Evolutionary conservation across 2,888 invertebrate genomes (phyloP).

Genomic region (Erebia epiphron): DNA sequence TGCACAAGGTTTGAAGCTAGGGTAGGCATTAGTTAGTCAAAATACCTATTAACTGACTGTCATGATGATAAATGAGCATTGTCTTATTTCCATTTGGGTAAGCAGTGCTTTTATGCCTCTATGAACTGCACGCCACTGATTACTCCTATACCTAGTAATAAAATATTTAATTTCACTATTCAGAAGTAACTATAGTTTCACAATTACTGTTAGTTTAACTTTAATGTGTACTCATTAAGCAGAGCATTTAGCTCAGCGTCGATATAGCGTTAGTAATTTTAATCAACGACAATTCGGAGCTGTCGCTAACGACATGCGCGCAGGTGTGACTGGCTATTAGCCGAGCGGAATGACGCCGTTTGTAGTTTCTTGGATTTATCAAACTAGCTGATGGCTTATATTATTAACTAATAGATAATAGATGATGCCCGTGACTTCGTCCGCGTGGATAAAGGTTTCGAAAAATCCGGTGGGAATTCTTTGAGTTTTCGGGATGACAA

Average conservation of each 20-base stretch:
- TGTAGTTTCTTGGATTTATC: slow-evolving; percentile 43
- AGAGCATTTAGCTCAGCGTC: slow-evolving; percentile 40
- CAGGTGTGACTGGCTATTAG: slow-evolving; percentile 49
- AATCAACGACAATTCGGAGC: slow-evolving; percentile 49
- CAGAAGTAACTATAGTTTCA: neutral
- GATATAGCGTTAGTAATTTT: slow-evolving; percentile 47
- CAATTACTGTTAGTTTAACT: slow-evolving; percentile 36
- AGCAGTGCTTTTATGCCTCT: too few species aligned
- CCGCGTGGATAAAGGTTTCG: too few species aligned
- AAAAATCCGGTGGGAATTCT: too few species aligned
- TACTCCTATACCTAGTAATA: neutral
- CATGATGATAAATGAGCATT: too few species aligned
- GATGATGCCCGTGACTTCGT: too few species aligned
- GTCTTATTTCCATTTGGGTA: too few species aligned
- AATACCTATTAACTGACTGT: too few species aligned
- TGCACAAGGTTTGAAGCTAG: too few species aligned
- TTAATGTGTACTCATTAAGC: slow-evolving; percentile 41
- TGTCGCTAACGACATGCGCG: slow-evolving; percentile 46
- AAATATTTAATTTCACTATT: neutral
- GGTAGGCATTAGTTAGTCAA: too few species aligned
- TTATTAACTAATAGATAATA: neutral
- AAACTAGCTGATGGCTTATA: slow-evolving; percentile 29
- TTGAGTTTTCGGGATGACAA: too few species aligned
- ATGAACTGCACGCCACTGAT: too few species aligned
- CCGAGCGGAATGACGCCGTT: slow-evolving; percentile 41